A percentile compares a stretch with the other conserved stretches of the same genome.
Evolutionary conservation across 2,113 vertebrate species (phyloP).

Genomic region (Morone chrysops): DNA sequence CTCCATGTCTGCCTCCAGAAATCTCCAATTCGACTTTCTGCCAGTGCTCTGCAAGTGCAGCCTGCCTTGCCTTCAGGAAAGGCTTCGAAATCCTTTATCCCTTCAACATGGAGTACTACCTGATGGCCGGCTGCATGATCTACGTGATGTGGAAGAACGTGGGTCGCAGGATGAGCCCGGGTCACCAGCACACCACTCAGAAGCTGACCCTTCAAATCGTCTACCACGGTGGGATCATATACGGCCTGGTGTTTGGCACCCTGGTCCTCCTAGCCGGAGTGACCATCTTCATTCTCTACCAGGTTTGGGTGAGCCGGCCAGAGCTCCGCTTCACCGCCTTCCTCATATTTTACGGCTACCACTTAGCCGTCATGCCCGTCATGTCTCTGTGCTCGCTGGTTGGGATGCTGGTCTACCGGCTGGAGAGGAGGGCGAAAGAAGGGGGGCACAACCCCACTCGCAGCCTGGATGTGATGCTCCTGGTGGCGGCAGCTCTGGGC

Average conservation of each 20-base stretch:
- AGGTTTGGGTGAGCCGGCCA: slow-evolving; percentile 81
- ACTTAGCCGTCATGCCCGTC: slow-evolving; percentile 83
- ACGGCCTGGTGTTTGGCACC: slow-evolving; percentile 84
- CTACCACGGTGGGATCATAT: slow-evolving; percentile 55
- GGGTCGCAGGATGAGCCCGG: slow-evolving; percentile 75
- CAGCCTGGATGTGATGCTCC: slow-evolving; percentile 88
- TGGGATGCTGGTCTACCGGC: slow-evolving; percentile 83
- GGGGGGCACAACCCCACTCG: slow-evolving; percentile 88
- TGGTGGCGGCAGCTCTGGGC: slow-evolving; percentile 88
- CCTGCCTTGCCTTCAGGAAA: slow-evolving; percentile 87
- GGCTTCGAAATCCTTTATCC: slow-evolving; percentile 91
- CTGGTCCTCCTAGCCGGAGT: slow-evolving; percentile 78
- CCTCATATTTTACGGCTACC: slow-evolving; percentile 88
- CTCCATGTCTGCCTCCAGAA: slow-evolving; percentile 23
- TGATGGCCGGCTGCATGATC: slow-evolving; percentile 88
- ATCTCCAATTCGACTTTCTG: slow-evolving; percentile 61
- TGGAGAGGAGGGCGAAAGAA: slow-evolving; percentile 85
- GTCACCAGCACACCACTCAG: background rate
- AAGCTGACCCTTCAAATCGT: slow-evolving; percentile 80
- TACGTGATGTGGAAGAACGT: slow-evolving; percentile 96
- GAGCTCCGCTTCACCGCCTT: slow-evolving; percentile 74
- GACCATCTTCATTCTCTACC: slow-evolving; percentile 88
- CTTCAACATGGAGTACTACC: slow-evolving; percentile 92
- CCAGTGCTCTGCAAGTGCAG: slow-evolving; percentile 71
- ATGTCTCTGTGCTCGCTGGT: slow-evolving; percentile 85